Conservation (phyloP, 2,797 vertebrate genomes). For the Rhabdomys pumilio region DNA sequence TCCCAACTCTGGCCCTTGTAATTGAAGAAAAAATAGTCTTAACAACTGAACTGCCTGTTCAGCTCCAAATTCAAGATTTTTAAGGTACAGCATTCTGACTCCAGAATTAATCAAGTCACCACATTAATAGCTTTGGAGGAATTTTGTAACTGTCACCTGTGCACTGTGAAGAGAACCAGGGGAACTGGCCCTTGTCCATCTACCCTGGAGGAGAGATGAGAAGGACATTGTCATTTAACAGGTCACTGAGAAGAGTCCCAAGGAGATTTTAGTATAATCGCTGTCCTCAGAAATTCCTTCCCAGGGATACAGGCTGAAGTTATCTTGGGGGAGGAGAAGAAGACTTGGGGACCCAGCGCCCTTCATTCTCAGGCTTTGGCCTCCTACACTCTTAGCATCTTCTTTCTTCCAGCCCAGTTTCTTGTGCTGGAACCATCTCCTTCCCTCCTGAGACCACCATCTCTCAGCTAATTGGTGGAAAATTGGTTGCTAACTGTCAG, state of each 20-base stretch:
- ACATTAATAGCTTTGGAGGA: background rate
- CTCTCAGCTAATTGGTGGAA: constrained; percentile 88
- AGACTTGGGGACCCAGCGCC: background rate
- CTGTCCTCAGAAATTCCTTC: background rate
- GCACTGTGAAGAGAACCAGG: background rate
- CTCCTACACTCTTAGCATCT: constrained; percentile 18
- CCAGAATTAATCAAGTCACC: background rate
- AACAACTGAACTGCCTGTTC: background rate
- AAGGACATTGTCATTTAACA: background rate
- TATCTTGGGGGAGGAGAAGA: background rate
- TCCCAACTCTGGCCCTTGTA: background rate
- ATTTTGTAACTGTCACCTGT: background rate
- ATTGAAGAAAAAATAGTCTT: background rate
- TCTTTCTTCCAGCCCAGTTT: constrained; percentile 31
- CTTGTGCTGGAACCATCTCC: constrained; percentile 27
- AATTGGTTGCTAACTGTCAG: constrained; percentile 89
- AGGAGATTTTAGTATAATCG: background rate
- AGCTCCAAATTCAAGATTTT: background rate
- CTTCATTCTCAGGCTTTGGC: background rate
- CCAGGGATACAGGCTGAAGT: background rate
- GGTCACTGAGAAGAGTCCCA: background rate
- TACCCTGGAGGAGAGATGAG: background rate
- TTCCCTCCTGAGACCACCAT: constrained; percentile 86
- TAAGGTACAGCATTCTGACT: background rate
- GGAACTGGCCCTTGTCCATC: background rate